Evolutionary conservation across 2,113 vertebrate species (phyloP), one percentile per base, ranked within the genome.

Genomic region (Plestiodon gilberti): DNA sequence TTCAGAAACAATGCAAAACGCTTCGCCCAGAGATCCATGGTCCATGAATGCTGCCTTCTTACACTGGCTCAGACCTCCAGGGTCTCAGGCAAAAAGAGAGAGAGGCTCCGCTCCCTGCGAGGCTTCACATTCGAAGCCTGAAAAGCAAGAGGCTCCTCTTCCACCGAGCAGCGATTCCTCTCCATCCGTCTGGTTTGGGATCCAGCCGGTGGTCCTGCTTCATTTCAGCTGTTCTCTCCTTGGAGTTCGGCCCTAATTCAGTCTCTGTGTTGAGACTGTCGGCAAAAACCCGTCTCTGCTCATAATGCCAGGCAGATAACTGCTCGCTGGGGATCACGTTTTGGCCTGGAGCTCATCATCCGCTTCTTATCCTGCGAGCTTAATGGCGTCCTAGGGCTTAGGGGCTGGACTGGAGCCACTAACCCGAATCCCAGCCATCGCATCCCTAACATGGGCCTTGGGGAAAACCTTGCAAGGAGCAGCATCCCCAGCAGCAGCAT

Each of bases 401-500:
- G 23, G 20, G 69, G 71, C 55, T 20, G 1, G n/a, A 9, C 1
- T 35, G 55, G 18, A 25, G 0, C 64, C 4, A 2, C 30, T 35
- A 4, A 1, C 78, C 38, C 59, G 10, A 4, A 43, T 71, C 85
- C 78, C 87, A n/a, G n/a, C n/a, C n/a, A n/a, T n/a, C n/a, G n/a
- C n/a, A n/a, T 1, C 0, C 67, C 4, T 40, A 1, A 1, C 79
- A 57, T 82, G 71, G 86, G 81, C 88, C 86, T 0, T 0, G 62
- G 1, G 22, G 86, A 40, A 22, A 43, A 0, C 0, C 14, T 64
- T 33, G 20, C 23, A 20, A 40, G 64, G 1, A 0, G 79, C 69
- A 40, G 52, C 91, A 90, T 48, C 84, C 86, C 90, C 30, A 25
- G 84, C 78, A 33, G 91, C 86, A 85, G 88, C 88, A 76, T 62